These are phyloP conservation scores for Oceanodroma tethys DNA, from an alignment of 2,113 vertebrate species.

Conservation along the genomic window DNA sequence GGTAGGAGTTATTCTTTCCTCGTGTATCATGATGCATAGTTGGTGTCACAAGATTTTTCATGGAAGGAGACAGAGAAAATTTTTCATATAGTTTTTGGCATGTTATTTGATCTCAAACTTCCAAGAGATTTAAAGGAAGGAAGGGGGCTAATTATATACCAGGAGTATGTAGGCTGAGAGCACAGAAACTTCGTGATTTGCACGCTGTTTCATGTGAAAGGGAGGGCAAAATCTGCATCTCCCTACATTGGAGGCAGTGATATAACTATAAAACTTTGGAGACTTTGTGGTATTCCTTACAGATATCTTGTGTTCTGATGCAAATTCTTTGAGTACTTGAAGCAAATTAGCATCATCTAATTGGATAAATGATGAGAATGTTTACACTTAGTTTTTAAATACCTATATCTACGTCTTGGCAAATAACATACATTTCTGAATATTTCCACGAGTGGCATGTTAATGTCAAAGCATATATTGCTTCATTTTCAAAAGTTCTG, in stretches of 20 bases:
- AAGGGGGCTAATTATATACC: too few relatives aligned
- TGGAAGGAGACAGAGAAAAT: neutral
- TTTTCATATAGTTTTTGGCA: neutral
- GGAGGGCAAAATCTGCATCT: neutral
- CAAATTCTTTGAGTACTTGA: neutral
- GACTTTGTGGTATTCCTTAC: neutral
- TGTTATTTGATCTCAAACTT: neutral
- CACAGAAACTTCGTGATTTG: neutral
- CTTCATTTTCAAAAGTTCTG: neutral
- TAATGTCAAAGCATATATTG: neutral
- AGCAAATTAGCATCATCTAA: neutral
- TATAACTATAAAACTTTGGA: neutral
- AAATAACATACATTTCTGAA: neutral
- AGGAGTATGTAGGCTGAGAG: neutral
- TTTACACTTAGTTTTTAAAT: neutral
- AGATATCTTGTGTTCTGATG: neutral
- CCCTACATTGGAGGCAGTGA: rapidly evolving
- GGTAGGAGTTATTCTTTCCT: neutral
- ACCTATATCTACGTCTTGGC: neutral
- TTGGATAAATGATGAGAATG: neutral
- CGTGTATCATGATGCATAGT: rapidly evolving
- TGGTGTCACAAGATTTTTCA: neutral
- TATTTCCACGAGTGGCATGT: rapidly evolving
- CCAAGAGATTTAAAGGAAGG: neutral
- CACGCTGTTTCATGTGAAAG: rapidly evolving